A percentile compares a stretch with the other conserved stretches of the same genome.
These are phyloP conservation scores for Lagopus muta DNA, from an alignment of 2,113 vertebrate genomes.

Conservation along the genomic window DNA sequence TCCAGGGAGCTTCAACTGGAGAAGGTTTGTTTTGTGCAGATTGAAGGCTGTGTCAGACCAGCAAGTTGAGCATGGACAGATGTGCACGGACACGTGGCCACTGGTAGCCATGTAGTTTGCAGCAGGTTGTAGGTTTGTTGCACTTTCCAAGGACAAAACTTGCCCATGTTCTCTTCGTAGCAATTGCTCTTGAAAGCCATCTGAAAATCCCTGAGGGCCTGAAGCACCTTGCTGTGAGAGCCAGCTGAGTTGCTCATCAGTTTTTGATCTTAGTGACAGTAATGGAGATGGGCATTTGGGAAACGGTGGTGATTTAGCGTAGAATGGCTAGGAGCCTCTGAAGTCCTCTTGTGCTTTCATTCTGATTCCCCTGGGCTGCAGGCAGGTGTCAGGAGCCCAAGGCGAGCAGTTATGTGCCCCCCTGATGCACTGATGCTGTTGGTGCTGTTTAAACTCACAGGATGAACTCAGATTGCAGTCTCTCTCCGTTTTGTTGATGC, in stretches of 20 bases:
- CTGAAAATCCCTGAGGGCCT: not conserved
- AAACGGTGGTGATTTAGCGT: not conserved
- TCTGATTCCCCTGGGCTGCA: not conserved
- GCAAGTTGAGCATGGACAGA: not conserved
- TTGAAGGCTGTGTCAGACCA: not conserved
- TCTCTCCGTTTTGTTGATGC: accelerated
- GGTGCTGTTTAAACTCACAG: not conserved
- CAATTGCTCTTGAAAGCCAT: not conserved
- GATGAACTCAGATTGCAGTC: not conserved
- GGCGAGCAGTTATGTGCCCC: not conserved
- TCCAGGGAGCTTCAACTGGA: not conserved
- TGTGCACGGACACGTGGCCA: accelerated
- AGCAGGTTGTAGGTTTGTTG: not conserved
- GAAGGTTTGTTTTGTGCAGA: not conserved
- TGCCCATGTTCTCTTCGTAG: accelerated
- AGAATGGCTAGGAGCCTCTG: not conserved
- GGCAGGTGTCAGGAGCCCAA: not conserved
- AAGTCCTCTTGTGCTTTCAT: not conserved
- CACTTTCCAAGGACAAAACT: not conserved
- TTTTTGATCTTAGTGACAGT: not conserved
- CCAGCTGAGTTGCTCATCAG: not conserved
- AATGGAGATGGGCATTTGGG: not conserved
- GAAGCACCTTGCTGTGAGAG: accelerated
- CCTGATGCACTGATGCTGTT: not conserved
- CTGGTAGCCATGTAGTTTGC: not conserved